phyloP scores from a whole-genome alignment of 2,888 invertebrate genomes.

The Amphipyra tragopoginis region DNA sequence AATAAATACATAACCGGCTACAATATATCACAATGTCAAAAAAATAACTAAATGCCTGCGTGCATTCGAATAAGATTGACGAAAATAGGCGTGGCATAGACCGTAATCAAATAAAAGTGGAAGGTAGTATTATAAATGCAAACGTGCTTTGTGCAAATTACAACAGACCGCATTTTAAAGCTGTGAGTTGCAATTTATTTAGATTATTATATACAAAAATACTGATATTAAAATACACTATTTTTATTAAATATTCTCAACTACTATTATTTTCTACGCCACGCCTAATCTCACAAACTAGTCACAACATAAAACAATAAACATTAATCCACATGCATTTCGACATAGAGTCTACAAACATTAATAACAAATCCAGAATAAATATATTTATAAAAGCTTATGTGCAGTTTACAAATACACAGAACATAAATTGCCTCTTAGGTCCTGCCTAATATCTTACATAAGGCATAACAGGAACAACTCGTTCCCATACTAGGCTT shows the following conservation, averaged over 20 bases:
- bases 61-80: slow-evolving; percentile 28
- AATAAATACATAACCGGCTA: slow-evolving; percentile 50
- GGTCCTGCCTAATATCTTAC: slow-evolving; percentile 68
- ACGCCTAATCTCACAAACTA: slow-evolving; percentile 33
- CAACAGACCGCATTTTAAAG: slow-evolving; percentile 21
- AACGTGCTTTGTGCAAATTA: slow-evolving; percentile 40
- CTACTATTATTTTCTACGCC: slow-evolving; percentile 15
- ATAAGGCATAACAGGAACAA: slow-evolving; percentile 62
- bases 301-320: slow-evolving; percentile 44
- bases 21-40: slow-evolving; percentile 61
- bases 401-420: slow-evolving; percentile 43
- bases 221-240: slow-evolving; percentile 17
- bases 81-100: slow-evolving; percentile 42
- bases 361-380: slow-evolving; percentile 47
- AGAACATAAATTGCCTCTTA: slow-evolving; percentile 50
- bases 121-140: slow-evolving; percentile 42
- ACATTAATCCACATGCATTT: slow-evolving; percentile 41
- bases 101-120: neutral
- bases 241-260: slow-evolving; percentile 15
- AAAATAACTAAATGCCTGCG: slow-evolving; percentile 47
- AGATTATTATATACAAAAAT: slow-evolving; percentile 8
- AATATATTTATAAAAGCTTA: slow-evolving; percentile 55
- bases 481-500: slow-evolving; percentile 57
- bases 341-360: slow-evolving; percentile 41
- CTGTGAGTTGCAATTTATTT: slow-evolving; percentile 9